Evolutionary conservation across 2,113 vertebrate species (phyloP).

Genomic region (Martes martes): DNA sequence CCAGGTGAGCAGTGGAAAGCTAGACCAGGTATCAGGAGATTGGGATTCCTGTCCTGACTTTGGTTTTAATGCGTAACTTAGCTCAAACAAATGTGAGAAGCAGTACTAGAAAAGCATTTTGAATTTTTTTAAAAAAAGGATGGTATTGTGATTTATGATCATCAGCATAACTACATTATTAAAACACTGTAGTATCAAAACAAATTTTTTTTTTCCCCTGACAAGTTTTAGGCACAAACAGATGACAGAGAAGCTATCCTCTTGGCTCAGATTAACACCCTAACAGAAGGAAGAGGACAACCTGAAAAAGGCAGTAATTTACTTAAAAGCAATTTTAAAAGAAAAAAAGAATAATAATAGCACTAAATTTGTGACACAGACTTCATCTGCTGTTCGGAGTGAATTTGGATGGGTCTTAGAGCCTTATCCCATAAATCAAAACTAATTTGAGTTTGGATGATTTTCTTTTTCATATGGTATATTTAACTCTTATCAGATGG

Average conservation of each 20-base stretch:
- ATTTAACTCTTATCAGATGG: slow-evolving; percentile 53
- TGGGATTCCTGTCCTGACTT: neutral
- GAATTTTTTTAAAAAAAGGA: neutral
- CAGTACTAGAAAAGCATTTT: neutral
- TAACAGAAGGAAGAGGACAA: slow-evolving; percentile 52
- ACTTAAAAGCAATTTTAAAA: slow-evolving; percentile 67
- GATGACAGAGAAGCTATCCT: slow-evolving; percentile 25
- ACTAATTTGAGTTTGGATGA: slow-evolving; percentile 41
- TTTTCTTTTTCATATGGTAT: slow-evolving; percentile 10
- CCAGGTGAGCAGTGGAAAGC: neutral
- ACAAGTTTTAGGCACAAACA: slow-evolving; percentile 46
- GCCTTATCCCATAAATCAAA: slow-evolving; percentile 48
- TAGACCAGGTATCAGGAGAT: neutral
- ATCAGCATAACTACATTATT: slow-evolving; percentile 11
- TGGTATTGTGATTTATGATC: neutral
- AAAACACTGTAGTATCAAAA: neutral
- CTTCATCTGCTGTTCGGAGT: slow-evolving; percentile 49
- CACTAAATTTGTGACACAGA: slow-evolving; percentile 51
- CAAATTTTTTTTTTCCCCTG: neutral
- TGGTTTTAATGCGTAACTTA: neutral
- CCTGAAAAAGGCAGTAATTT: slow-evolving; percentile 37
- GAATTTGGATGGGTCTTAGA: slow-evolving; percentile 6
- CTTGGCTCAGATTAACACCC: slow-evolving; percentile 26
- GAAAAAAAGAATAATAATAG: slow-evolving; percentile 54
- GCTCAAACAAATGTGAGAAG: neutral